Evolutionary conservation across 2,888 invertebrate genomes (phyloP).

Genomic region (Mechanitis messenoides): DNA sequence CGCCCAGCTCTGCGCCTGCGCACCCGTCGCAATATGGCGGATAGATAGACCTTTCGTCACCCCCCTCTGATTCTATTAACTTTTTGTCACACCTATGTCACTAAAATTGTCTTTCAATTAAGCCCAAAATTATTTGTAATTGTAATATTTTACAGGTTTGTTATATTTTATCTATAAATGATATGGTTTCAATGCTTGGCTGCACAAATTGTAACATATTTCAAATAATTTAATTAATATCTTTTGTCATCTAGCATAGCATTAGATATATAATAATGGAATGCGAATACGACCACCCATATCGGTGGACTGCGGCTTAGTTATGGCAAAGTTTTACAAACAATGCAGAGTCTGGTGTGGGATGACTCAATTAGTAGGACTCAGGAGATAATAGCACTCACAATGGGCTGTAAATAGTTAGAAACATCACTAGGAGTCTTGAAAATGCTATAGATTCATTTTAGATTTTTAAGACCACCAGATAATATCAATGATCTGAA

Average conservation of each 20-base stretch:
- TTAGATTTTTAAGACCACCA: conserved; percentile 7
- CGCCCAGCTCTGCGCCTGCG: conserved; percentile 55
- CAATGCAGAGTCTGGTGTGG: conserved; percentile 62
- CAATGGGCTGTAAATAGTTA: conserved; percentile 63
- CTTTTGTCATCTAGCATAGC: conserved; percentile 4
- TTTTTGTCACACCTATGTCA: conserved; percentile 17
- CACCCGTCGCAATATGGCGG: conserved; percentile 41
- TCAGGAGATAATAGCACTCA: conserved; percentile 53
- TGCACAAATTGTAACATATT: too few relatives aligned
- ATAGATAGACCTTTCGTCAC: conserved; percentile 61
- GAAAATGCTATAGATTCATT: conserved; percentile 30
- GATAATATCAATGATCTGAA: too few relatives aligned
- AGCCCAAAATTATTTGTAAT: conserved; percentile 3
- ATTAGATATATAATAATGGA: conserved; percentile 26
- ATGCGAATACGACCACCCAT: conserved; percentile 58
- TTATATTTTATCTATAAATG: neutral
- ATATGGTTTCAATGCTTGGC: too few relatives aligned
- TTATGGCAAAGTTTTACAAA: conserved; percentile 69
- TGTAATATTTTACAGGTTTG: conserved; percentile 8
- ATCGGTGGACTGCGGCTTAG: conserved; percentile 42
- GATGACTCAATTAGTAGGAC: conserved; percentile 71
- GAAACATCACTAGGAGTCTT: conserved; percentile 34
- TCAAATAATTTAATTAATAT: too few relatives aligned
- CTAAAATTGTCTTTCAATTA: neutral
- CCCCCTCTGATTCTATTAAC: conserved; percentile 35